Base-by-base conservation (phyloP, 64 coral and sea anemone species). In the Stichodactyla helianthus region DNA sequence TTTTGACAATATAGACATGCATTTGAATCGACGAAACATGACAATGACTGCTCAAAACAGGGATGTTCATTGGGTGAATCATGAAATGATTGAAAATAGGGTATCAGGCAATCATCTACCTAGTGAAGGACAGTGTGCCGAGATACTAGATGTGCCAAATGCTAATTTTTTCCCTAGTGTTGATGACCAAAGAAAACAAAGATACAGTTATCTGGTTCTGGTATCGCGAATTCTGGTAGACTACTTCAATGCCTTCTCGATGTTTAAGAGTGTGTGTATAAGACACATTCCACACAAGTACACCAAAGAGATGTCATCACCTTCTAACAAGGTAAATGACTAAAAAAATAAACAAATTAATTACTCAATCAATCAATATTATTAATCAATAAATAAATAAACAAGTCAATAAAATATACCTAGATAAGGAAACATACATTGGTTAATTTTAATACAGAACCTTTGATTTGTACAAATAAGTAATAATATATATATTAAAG, bases 1-100 rank as follows among this genome's bases (percentile, higher is more conserved):
- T 19, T 93, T 93, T 80, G 91, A 89, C 82, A 89, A 89, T 55
- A 85, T 93, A 11, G 81, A 93, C 82, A 44, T 84, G 10, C 79
- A 85, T 27, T 56, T 82, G 19, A 51, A 83, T 9, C 25, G 86
- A 74, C 28, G 53, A 54, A 84, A 88, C 26, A 93, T 88, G 91
- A 59, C 91, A 77, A 84, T 84, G 86, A n/a, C 52, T 10, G 22
- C 57, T 26, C 91, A 88, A 83, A 93, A 93, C 56, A 71, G 4
- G 31, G 54, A 84, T 88, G 52, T 88, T 19, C 85, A 92, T 52
- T 92, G 91, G 86, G 71, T 93, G 0, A 91, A 91, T 63, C 89
- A 86, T 26, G 55, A 86, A 58, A 85, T 93, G 86, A 51, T 93
- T 67, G 86, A 79, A 14, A 93, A 93, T 50, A 87, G 90, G 80